Evolutionary conservation across 30 jellyfish, hydroid and myxozoan genomes (phyloP).

Genomic region (Aurelia sp.): DNA sequence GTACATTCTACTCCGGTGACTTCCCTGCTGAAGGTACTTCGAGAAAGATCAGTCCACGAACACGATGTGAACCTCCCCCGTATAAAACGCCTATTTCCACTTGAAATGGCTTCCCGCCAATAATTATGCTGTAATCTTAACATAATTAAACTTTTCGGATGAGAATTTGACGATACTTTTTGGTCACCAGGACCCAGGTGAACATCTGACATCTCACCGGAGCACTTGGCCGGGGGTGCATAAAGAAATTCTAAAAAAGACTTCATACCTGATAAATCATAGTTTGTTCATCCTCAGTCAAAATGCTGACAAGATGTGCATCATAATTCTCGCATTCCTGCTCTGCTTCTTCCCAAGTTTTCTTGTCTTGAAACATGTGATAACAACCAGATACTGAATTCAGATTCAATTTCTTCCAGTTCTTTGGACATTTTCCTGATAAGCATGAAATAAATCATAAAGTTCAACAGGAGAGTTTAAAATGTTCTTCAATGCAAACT

Average conservation of each 20-base stretch:
- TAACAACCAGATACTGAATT: conserved; percentile 87
- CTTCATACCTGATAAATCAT: conserved; percentile 81
- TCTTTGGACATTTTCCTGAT: conserved; percentile 74
- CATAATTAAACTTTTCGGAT: too few relatives aligned
- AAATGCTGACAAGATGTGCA: conserved; percentile 88
- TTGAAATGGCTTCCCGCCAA: too few relatives aligned
- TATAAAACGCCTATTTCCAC: too few relatives aligned
- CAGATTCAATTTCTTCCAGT: conserved; percentile 88
- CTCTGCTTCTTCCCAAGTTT: conserved; percentile 97
- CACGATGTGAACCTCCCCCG: too few relatives aligned
- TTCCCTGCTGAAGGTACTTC: too few relatives aligned
- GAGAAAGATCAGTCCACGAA: too few relatives aligned
- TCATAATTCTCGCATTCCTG: conserved; percentile 76
- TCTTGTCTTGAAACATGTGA: conserved; percentile 71
- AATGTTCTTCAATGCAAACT: too few relatives aligned
- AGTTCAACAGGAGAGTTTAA: too few relatives aligned
- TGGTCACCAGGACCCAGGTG: background rate
- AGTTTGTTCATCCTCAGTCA: conserved; percentile 94
- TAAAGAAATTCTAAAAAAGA: background rate
- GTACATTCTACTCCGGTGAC: too few relatives aligned
- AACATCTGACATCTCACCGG: background rate
- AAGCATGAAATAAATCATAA: background rate
- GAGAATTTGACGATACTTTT: too few relatives aligned
- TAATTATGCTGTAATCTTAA: too few relatives aligned
- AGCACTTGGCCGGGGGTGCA: background rate